phyloP scores from a whole-genome alignment of 1,140 invertebrate genomes.

The Diprion similis region DNA sequence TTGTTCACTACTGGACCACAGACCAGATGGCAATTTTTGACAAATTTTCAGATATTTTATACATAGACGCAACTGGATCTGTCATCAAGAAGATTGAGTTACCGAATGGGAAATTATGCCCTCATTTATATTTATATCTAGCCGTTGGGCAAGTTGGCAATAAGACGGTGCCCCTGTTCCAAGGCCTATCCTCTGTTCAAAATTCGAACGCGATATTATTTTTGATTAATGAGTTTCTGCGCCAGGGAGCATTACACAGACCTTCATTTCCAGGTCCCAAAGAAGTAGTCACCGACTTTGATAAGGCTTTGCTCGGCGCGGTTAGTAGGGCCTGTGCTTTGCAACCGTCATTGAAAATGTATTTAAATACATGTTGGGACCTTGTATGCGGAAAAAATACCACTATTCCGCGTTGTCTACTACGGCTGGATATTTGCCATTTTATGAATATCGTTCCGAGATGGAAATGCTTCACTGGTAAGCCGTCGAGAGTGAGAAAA shows the following conservation, averaged over 20 bases:
- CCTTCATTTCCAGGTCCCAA: slow-evolving; percentile 10
- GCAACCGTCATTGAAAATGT: background rate
- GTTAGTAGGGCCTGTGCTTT: slow-evolving; percentile 5
- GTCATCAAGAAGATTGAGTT: slow-evolving; percentile 13
- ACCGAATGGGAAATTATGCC: slow-evolving; percentile 18
- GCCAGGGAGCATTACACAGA: background rate
- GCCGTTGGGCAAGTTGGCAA: background rate
- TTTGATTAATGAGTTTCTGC: slow-evolving; percentile 19
- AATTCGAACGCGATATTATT: slow-evolving; percentile 14
- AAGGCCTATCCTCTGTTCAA: slow-evolving; percentile 14
- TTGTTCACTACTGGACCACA: slow-evolving; percentile 21
- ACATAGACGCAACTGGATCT: slow-evolving; percentile 20
- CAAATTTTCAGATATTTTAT: slow-evolving; percentile 1
- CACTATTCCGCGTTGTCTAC: background rate
- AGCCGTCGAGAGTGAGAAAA: background rate
- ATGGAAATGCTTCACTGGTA: background rate
- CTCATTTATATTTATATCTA: slow-evolving; percentile 25
- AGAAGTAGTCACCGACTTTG: slow-evolving; percentile 19
- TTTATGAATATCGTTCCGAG: slow-evolving; percentile 12
- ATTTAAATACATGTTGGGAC: background rate
- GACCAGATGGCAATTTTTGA: slow-evolving; percentile 21
- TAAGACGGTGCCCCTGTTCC: slow-evolving; percentile 14
- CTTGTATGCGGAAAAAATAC: background rate
- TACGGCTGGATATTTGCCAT: slow-evolving; percentile 14
- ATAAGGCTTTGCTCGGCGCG: slow-evolving; percentile 16